Evolutionary conservation across 2,888 invertebrate genomes (phyloP).

Genomic region (Rhodophaea formosa): DNA sequence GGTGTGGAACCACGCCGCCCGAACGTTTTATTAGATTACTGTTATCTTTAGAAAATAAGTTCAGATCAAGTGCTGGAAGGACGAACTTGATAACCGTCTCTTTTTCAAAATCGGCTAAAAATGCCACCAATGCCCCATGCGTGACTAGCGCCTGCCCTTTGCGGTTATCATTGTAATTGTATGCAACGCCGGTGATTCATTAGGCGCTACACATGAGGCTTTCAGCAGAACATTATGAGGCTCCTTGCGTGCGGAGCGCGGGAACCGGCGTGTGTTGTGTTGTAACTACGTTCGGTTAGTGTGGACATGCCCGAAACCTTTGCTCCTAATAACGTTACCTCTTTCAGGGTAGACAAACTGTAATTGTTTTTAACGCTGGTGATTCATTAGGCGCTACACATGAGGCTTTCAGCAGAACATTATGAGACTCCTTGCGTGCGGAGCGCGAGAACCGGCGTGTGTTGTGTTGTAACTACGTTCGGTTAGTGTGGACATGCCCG

Average conservation of each 20-base stretch:
- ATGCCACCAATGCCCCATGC: not conserved
- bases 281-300: conserved; percentile 31
- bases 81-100: no score
- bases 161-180: conserved; percentile 17
- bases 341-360: no score
- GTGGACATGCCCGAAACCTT: conserved; percentile 44
- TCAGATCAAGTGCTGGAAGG: no score
- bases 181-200: conserved; percentile 19
- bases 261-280: conserved; percentile 52
- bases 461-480: conserved; percentile 30
- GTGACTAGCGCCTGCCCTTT: conserved; percentile 8
- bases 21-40: no score
- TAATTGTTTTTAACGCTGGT: conserved; percentile 16
- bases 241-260: conserved; percentile 66
- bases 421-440: conserved; percentile 68
- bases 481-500: conserved; percentile 39
- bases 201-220: conserved; percentile 65
- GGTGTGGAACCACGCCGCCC: no score
- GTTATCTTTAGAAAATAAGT: no score
- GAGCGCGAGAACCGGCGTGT: conserved; percentile 61
- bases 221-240: conserved; percentile 70
- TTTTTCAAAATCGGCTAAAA: no score
- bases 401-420: conserved; percentile 69
- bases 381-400: conserved; percentile 53
- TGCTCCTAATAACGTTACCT: no score